phyloP scores from a whole-genome alignment of 2,113 vertebrate species.

The Columbina picui region DNA sequence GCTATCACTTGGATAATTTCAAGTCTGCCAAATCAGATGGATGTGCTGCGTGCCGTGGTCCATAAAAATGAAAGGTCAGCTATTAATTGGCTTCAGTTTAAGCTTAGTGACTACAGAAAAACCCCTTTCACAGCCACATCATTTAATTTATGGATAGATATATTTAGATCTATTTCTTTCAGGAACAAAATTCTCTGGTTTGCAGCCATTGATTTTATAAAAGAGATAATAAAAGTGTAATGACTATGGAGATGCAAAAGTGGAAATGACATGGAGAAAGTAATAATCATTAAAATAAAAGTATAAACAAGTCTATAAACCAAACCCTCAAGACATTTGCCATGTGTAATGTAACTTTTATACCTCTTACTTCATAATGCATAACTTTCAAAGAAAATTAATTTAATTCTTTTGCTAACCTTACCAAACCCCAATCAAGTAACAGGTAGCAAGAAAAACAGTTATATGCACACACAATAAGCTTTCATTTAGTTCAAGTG shows the following conservation, averaged over 20 bases:
- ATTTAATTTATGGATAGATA: conserved; percentile 44
- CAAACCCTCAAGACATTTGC: conserved; percentile 73
- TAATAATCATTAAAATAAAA: conserved; percentile 78
- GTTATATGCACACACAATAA: conserved; percentile 41
- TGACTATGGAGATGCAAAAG: conserved; percentile 67
- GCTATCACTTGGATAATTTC: conserved; percentile 14
- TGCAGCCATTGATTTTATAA: conserved; percentile 70
- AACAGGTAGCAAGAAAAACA: conserved; percentile 62
- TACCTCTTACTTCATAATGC: conserved; percentile 67
- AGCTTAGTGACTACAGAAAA: conserved; percentile 15
- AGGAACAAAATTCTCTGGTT: conserved; percentile 39
- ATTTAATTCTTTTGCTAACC: conserved; percentile 72
- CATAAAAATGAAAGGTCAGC: conserved; percentile 65
- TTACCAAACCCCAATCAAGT: conserved; percentile 66
- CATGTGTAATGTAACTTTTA: conserved; percentile 68
- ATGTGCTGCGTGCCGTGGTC: neutral
- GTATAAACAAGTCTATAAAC: conserved; percentile 79
- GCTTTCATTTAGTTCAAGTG: conserved; percentile 56
- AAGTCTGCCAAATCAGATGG: conserved; percentile 44
- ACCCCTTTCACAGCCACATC: conserved; percentile 23
- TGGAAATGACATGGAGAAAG: conserved; percentile 69
- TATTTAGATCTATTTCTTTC: conserved; percentile 39
- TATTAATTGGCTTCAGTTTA: conserved; percentile 48
- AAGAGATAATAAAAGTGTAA: conserved; percentile 75
- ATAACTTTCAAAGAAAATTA: conserved; percentile 76